Conservation (phyloP, 1,140 invertebrate species). For the Caenorhabditis tropicalis region DNA sequence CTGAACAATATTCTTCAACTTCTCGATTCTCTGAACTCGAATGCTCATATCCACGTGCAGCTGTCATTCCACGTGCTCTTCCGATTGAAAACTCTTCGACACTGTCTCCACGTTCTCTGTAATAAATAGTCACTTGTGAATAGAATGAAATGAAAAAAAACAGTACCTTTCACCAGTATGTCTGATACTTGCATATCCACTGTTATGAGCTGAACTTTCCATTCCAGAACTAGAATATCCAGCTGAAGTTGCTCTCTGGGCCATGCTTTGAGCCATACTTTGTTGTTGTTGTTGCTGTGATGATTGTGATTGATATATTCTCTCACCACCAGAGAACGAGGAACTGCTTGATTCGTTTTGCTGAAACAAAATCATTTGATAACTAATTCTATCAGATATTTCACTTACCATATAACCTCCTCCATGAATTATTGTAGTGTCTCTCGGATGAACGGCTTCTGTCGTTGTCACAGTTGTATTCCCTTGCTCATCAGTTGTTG, state of each 20-base stretch:
- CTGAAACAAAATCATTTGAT: background rate
- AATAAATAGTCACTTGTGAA: background rate
- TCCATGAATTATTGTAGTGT: slow-evolving; percentile 46
- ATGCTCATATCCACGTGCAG: slow-evolving; percentile 39
- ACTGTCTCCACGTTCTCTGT: slow-evolving; percentile 70
- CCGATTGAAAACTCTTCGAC: slow-evolving; percentile 71
- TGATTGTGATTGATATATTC: background rate
- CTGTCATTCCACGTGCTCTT: slow-evolving; percentile 47
- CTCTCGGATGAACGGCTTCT: slow-evolving; percentile 54
- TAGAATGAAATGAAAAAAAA: background rate
- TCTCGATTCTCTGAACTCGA: slow-evolving; percentile 49
- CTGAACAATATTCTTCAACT: slow-evolving; percentile 50
- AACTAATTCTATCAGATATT: background rate
- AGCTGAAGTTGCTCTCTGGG: background rate
- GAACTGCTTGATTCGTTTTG: slow-evolving; percentile 25
- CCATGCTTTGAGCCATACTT: slow-evolving; percentile 19
- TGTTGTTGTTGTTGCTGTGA: slow-evolving; percentile 22
- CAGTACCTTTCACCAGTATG: slow-evolving; percentile 24
- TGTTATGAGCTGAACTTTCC: slow-evolving; percentile 20
- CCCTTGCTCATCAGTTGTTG: slow-evolving; percentile 55
- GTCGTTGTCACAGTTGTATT: slow-evolving; percentile 47
- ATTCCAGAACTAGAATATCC: slow-evolving; percentile 10
- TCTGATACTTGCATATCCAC: slow-evolving; percentile 35
- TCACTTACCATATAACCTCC: slow-evolving; percentile 45
- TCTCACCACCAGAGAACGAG: slow-evolving; percentile 14